Base-by-base conservation (phyloP, 2,888 invertebrate species). In the Cinara cedri region DNA sequence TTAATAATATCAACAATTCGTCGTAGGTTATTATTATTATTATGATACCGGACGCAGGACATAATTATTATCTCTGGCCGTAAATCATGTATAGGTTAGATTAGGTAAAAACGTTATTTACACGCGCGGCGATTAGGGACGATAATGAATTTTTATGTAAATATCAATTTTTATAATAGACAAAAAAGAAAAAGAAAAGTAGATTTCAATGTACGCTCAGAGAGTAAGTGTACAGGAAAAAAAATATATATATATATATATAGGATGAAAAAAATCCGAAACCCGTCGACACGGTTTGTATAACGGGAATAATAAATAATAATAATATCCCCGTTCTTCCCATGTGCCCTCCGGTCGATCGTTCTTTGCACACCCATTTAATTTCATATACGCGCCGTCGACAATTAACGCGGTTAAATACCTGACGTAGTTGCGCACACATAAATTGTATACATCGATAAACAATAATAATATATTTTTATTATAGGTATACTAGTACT, bases 1-100 rank as follows among this genome's bases (percentile, higher is more conserved):
- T n/a, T n/a, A n/a, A n/a, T n/a, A 72, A 60, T 60, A 60, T 72
- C 60, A 72, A 72, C 72, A 46, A 46, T 46, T 60, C 11, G 60
- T 46, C 46, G 26, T 57, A 16, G 57, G 44, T 13, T 34, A 34
- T 6, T n/a, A n/a, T n/a, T n/a, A n/a, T n/a, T n/a, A n/a, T n/a
- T n/a, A n/a, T n/a, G 34, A 3, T 3, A 34, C 34, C 6, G 34
- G 34, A 6, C 34, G 34, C 34, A 6, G 46, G 72, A 60, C 72
- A 60, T 72, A 72, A 60, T 72, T 60, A 49, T 46, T 26, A 55
- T 72, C 26, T 72, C n/a, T 1, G 14, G 46, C 19, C n/a, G 60
- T 72, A 72, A 72, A 72, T 72, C 72, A 72, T 1, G 11, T 34
- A 44, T 70, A 16, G 10, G 1, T n/a, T 14, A 14, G n/a, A n/a